Evolutionary conservation across 2,888 invertebrate species (phyloP), one percentile per base, ranked within the genome.

Genomic region (Seladonia tumulorum): DNA sequence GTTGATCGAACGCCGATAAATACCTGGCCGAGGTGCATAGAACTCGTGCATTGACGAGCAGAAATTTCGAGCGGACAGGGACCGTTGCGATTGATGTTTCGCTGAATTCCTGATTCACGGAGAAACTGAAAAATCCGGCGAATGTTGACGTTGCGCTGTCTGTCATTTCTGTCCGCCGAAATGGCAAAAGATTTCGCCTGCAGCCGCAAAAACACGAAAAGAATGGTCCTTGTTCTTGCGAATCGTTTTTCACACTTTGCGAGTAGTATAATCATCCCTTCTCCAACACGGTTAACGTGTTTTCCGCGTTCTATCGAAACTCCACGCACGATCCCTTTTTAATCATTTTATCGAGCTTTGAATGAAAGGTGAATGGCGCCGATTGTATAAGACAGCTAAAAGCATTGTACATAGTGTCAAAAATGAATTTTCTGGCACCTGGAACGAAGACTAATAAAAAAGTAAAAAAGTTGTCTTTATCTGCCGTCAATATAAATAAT

Each of bases 1-100:
- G 91, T 90, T 90, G 92, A 92, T 92, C 90, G 88, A 87, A 90
- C 92, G 84, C 85, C 90, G 92, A 92, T 92, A 90, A 90, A 88
- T 89, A 83, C 85, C 88, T 85, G 70, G 66, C 76, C 35, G 57
- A 81, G 83, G 73, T 66, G 71, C 83, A 73, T 70, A 75, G 70
- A 39, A 39, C 63, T 73, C 53, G 72, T 70, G 57, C 63, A 68
- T 42, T 25, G 76, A 60, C 35, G 53, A 39, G 47, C 35, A 60
- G 75, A 81, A 81, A 81, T 81, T 81, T 63, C 82, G 53, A 76
- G 39, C 42, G 68, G 57, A 14, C 76, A n/a, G 42, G 72, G 45
- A 71, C 77, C 35, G n/a, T 57, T 35, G 47, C 76, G 25, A 76
- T 76, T 72, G 75, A 78, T 63, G 74, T 49, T 74, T 57, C 81